A percentile compares a stretch with the other conserved stretches of the same genome.
These are phyloP conservation scores for Cephalophus harveyi DNA, from an alignment of 2,113 vertebrate species.

Conservation along the genomic window DNA sequence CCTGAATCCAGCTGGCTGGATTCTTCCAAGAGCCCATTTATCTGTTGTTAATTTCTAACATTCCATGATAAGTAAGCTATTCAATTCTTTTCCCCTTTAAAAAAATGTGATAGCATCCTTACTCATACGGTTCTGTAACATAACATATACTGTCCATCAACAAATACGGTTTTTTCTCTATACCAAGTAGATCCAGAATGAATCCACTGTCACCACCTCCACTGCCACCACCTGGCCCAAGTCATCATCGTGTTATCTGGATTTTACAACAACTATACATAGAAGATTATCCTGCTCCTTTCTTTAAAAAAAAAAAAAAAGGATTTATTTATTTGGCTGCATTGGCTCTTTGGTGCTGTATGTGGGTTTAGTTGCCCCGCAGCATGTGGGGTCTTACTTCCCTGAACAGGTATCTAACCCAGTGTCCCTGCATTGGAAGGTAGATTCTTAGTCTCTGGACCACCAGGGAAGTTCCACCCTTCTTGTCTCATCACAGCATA, in stretches of 20 bases:
- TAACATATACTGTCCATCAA: background rate
- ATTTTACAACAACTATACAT: background rate
- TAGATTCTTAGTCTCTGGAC: background rate
- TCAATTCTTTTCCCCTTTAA: background rate
- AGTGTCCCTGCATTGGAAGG: background rate
- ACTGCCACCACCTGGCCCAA: no score
- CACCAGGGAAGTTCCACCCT: background rate
- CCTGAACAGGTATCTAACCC: background rate
- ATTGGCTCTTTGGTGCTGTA: background rate
- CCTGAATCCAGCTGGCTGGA: background rate
- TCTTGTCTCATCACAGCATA: background rate
- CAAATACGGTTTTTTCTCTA: background rate
- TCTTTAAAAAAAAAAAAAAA: background rate
- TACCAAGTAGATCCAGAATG: background rate
- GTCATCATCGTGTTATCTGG: background rate
- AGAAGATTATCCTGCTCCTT: background rate
- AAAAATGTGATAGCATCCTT: background rate
- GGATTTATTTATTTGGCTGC: background rate
- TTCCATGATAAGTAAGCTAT: background rate
- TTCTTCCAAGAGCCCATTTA: background rate
- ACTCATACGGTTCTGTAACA: background rate
- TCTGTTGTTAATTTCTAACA: background rate
- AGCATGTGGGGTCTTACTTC: background rate
- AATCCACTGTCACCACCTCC: background rate
- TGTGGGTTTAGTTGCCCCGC: accelerated